phyloP scores from a whole-genome alignment of 1,140 invertebrate species.

The Drosophila azteca region DNA sequence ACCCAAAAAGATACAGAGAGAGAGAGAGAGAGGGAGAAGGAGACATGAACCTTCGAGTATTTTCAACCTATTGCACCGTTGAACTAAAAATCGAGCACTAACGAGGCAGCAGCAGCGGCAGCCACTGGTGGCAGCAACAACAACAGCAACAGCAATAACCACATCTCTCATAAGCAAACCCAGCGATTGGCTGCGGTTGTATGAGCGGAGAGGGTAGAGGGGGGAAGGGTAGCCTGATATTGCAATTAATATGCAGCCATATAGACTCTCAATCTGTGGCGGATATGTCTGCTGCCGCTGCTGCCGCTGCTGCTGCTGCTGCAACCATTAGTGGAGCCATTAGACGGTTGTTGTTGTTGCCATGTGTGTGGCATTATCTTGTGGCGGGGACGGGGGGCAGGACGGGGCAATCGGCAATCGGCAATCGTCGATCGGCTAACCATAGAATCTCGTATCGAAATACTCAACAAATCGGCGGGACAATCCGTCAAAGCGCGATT shows the following conservation, averaged over 20 bases:
- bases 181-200: conserved; percentile 62
- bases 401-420: conserved; percentile 50
- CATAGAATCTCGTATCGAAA: not conserved
- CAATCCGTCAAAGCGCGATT: conserved; percentile 70
- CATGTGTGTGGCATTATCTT: conserved; percentile 58
- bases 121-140: conserved; percentile 9
- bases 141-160: conserved; percentile 19
- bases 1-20: conserved; percentile 2
- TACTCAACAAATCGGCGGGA: conserved; percentile 24
- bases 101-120: conserved; percentile 51
- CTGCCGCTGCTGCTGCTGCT: too few relatives aligned
- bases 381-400: conserved; percentile 21
- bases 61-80: conserved; percentile 35
- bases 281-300: conserved; percentile 15
- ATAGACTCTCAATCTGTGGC: conserved; percentile 25
- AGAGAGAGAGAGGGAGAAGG: too few relatives aligned
- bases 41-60: not conserved
- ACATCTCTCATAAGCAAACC: conserved; percentile 21
- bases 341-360: conserved; percentile 25
- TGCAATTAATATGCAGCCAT: conserved; percentile 69
- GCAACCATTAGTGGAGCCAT: conserved; percentile 31
- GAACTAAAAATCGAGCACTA: conserved; percentile 56
- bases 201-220: conserved; percentile 61
- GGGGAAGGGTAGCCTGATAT: conserved; percentile 69
- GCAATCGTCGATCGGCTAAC: not conserved